Percentiles rank a stretch among this genome's conserved stretches.
Conservation (phyloP, 2,113 vertebrate genomes). For the Podarcis raffonei region DNA sequence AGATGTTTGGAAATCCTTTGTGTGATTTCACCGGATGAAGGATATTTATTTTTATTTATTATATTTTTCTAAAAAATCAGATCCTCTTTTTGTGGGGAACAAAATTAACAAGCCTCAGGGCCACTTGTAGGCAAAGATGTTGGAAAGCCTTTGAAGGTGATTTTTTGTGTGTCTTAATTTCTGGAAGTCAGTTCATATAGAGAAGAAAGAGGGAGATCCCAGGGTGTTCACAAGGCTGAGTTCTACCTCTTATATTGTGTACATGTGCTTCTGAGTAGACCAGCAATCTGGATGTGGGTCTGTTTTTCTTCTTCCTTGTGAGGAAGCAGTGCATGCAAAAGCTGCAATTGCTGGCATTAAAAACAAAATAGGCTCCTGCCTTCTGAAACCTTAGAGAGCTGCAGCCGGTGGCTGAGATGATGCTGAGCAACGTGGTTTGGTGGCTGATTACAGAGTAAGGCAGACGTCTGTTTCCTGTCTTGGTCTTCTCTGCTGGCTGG, state of each 20-base stretch:
- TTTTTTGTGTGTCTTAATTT: not conserved
- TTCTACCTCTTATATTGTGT: not conserved
- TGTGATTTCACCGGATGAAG: not conserved
- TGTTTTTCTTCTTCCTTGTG: not conserved
- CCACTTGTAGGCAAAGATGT: not conserved
- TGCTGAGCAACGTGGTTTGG: too few relatives aligned
- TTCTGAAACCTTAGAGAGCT: too few relatives aligned
- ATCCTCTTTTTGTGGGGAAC: too few relatives aligned
- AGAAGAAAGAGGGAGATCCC: not conserved
- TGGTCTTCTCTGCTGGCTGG: too few relatives aligned
- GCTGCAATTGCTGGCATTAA: too few relatives aligned
- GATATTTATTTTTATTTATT: constrained; percentile 20
- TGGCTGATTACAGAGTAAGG: too few relatives aligned
- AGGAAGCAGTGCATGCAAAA: not conserved
- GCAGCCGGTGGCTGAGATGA: too few relatives aligned
- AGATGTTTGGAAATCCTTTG: not conserved
- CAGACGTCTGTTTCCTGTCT: too few relatives aligned
- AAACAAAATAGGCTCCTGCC: too few relatives aligned
- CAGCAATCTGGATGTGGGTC: not conserved
- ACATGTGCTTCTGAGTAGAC: not conserved
- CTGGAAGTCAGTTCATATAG: not conserved
- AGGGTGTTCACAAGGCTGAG: not conserved
- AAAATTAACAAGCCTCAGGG: not conserved
- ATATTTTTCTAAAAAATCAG: too few relatives aligned
- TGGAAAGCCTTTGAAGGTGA: not conserved